A percentile compares a stretch with the other conserved stretches of the same genome.
Evolutionary conservation across 2,797 vertebrate genomes (phyloP).

Genomic region (Dipus sagitta): DNA sequence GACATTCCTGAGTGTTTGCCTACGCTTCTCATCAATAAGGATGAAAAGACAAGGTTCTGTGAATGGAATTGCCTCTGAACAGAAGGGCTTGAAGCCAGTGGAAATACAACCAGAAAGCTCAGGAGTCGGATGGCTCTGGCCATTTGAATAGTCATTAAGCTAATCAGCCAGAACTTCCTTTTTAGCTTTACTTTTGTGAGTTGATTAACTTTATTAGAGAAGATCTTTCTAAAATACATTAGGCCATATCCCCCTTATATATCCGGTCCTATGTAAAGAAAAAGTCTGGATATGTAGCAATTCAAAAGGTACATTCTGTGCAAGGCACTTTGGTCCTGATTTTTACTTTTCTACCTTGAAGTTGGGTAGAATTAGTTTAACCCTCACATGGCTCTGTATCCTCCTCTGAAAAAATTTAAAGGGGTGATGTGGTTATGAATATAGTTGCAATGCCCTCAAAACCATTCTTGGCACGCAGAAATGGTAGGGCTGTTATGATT

Average conservation of each 20-base stretch:
- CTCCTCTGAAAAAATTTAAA: neutral
- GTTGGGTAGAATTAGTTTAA: neutral
- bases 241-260: neutral
- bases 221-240: slow-evolving; percentile 58
- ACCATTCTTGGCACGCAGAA: neutral
- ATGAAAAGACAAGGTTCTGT: slow-evolving; percentile 16
- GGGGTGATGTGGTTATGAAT: neutral
- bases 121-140: slow-evolving; percentile 10
- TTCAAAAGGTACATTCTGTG: neutral
- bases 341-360: neutral
- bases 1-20: neutral
- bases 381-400: neutral
- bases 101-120: slow-evolving; percentile 60
- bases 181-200: slow-evolving; percentile 57
- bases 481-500: neutral
- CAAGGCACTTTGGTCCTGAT: neutral
- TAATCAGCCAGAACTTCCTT: slow-evolving; percentile 70
- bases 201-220: slow-evolving; percentile 68
- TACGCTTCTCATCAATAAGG: slow-evolving; percentile 10
- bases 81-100: slow-evolving; percentile 3
- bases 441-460: neutral
- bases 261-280: neutral
- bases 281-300: neutral
- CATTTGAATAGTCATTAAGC: slow-evolving; percentile 71
- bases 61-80: slow-evolving; percentile 3